Conservation (phyloP, 2,888 invertebrate genomes). For the Dasypogon diadema region DNA sequence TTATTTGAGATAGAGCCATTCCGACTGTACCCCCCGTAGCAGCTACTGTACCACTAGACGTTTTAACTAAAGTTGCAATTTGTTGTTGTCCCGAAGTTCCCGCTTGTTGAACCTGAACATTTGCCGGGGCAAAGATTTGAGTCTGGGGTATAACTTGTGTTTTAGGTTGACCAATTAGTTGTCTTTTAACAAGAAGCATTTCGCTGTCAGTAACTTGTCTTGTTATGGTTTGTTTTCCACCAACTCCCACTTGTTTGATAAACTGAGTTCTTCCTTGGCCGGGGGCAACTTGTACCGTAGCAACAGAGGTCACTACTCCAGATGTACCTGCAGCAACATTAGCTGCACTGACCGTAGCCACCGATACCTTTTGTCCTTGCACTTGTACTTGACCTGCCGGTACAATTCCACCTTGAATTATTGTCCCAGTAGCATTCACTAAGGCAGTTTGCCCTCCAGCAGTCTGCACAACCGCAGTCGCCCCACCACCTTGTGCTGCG, state of each 20-base stretch:
- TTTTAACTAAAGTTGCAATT: conserved; percentile 66
- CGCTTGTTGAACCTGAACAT: conserved; percentile 66
- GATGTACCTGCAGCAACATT: conserved; percentile 61
- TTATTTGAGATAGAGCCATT: conserved; percentile 67
- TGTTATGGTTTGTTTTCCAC: conserved; percentile 69
- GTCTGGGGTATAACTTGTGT: conserved; percentile 69
- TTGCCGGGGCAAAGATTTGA: conserved; percentile 73
- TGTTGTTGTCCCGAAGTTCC: conserved; percentile 63
- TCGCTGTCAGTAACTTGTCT: conserved; percentile 73
- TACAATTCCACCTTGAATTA: conserved; percentile 66
- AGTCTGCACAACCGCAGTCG: conserved; percentile 63
- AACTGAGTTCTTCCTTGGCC: conserved; percentile 65
- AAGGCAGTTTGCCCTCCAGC: conserved; percentile 63
- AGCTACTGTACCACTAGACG: conserved; percentile 67
- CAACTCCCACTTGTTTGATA: conserved; percentile 65
- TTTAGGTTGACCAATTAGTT: conserved; percentile 67
- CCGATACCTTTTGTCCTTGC: conserved; percentile 67
- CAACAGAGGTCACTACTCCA: conserved; percentile 65
- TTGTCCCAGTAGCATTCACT: conserved; percentile 65
- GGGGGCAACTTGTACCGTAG: conserved; percentile 71
- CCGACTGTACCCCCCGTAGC: conserved; percentile 64
- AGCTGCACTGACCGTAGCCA: conserved; percentile 63
- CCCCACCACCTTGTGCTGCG: conserved; percentile 59
- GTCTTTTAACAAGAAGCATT: conserved; percentile 73
- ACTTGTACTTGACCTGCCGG: conserved; percentile 65